phyloP scores from a whole-genome alignment of 2,888 invertebrate species.

The Drosophila multiciliata region DNA sequence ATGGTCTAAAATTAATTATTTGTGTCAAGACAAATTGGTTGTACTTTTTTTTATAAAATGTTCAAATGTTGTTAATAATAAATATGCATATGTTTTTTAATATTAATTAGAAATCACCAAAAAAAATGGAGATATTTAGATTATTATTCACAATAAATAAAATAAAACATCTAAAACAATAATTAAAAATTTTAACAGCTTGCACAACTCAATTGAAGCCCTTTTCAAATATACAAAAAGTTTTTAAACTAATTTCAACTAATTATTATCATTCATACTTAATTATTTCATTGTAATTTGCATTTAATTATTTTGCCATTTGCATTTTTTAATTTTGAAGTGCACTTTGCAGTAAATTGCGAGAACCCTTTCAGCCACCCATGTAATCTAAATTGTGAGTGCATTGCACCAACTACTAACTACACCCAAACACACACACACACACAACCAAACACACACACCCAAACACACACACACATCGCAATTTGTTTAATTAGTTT shows the following conservation, averaged over 20 bases:
- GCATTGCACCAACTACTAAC: conserved; percentile 39
- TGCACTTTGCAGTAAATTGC: neutral
- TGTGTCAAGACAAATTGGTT: neutral
- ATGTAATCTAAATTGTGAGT: conserved; percentile 54
- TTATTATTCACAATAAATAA: neutral
- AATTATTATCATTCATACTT: neutral
- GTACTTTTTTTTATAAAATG: neutral
- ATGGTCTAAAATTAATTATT: neutral
- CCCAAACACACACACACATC: conserved; percentile 39
- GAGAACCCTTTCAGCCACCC: conserved; percentile 21
- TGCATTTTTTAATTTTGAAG: neutral
- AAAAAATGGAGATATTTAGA: neutral
- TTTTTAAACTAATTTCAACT: neutral
- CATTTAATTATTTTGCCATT: neutral
- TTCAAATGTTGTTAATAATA: neutral
- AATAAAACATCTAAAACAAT: neutral
- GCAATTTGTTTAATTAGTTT: conserved; percentile 76
- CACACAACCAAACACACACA: neutral
- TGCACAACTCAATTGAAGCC: neutral
- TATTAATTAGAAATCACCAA: neutral
- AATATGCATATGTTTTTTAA: neutral
- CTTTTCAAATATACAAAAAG: neutral
- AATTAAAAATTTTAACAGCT: neutral
- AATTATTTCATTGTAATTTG: neutral
- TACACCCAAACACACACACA: neutral